phyloP scores from a whole-genome alignment of 2,888 invertebrate species.

The Erannis defoliaria region DNA sequence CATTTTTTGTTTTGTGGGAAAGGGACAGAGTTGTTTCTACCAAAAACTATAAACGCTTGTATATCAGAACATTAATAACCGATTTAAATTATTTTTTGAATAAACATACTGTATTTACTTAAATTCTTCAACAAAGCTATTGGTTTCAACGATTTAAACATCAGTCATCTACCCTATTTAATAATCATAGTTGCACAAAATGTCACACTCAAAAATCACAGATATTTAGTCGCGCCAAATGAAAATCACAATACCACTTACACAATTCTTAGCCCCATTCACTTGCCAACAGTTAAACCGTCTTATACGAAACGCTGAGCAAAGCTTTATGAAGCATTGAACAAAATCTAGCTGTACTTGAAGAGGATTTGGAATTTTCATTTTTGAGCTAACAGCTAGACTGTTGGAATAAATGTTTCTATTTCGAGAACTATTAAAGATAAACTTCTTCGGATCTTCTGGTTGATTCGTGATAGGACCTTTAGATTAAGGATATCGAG shows the following conservation, averaged over 20 bases:
- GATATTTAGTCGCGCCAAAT: background rate
- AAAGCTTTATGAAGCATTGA: conserved; percentile 9
- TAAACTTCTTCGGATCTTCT: too few species aligned
- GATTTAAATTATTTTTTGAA: too few species aligned
- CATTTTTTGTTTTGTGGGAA: too few species aligned
- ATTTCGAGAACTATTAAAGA: too few species aligned
- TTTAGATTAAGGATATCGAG: too few species aligned
- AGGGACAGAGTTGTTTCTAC: too few species aligned
- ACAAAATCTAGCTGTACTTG: conserved; percentile 17
- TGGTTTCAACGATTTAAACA: too few species aligned
- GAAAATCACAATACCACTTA: background rate
- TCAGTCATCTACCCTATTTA: background rate
- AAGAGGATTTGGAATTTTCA: conserved; percentile 3
- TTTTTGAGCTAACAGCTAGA: background rate
- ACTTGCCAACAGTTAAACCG: conserved; percentile 11
- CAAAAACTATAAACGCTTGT: too few species aligned
- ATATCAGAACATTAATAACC: too few species aligned
- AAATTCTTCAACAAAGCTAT: too few species aligned
- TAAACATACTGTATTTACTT: too few species aligned
- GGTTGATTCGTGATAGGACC: too few species aligned
- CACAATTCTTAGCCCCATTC: background rate
- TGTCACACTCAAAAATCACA: background rate
- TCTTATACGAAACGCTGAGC: conserved; percentile 20
- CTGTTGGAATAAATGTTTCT: background rate
- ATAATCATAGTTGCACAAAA: background rate